These are phyloP conservation scores for Zaprionus taronus DNA, from an alignment of 1,140 invertebrate species.

Conservation along the genomic window DNA sequence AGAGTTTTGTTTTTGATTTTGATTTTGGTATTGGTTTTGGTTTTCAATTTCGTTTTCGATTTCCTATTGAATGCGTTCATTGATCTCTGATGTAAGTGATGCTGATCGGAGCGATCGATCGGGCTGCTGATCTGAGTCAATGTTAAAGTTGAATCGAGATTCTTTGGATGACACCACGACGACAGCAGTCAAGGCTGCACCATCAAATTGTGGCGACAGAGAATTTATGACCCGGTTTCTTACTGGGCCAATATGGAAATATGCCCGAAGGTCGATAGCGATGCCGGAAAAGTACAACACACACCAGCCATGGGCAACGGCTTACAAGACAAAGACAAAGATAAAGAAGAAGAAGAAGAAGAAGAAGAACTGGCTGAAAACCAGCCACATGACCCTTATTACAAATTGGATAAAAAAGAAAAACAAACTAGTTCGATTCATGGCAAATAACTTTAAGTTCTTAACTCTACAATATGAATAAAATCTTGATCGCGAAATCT, in stretches of 20 bases:
- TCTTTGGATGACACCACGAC: slow-evolving; percentile 42
- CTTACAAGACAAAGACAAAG: neutral
- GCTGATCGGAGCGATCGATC: neutral
- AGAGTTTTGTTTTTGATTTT: slow-evolving; percentile 44
- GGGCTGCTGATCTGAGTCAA: slow-evolving; percentile 6
- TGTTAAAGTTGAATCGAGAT: slow-evolving; percentile 22
- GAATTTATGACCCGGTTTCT: slow-evolving; percentile 43
- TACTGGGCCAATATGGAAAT: slow-evolving; percentile 42
- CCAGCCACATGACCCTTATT: neutral
- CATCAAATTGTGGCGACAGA: slow-evolving; percentile 1
- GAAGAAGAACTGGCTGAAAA: neutral
- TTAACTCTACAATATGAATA: neutral
- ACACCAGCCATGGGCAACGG: neutral
- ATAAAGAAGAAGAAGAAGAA: neutral
- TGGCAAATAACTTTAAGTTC: neutral
- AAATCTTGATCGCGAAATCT: neutral
- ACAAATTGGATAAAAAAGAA: neutral
- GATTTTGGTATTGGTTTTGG: slow-evolving; percentile 29
- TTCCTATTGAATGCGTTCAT: slow-evolving; percentile 78
- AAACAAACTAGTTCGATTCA: neutral
- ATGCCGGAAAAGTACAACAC: slow-evolving; percentile 24
- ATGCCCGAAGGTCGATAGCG: slow-evolving; percentile 21
- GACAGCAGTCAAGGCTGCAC: slow-evolving; percentile 48
- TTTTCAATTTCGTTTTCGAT: slow-evolving; percentile 72
- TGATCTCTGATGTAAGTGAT: slow-evolving; percentile 56